Evolutionary conservation across 2,113 vertebrate genomes (phyloP), one percentile per base, ranked within the genome.

Genomic region (Narcine bancroftii): DNA sequence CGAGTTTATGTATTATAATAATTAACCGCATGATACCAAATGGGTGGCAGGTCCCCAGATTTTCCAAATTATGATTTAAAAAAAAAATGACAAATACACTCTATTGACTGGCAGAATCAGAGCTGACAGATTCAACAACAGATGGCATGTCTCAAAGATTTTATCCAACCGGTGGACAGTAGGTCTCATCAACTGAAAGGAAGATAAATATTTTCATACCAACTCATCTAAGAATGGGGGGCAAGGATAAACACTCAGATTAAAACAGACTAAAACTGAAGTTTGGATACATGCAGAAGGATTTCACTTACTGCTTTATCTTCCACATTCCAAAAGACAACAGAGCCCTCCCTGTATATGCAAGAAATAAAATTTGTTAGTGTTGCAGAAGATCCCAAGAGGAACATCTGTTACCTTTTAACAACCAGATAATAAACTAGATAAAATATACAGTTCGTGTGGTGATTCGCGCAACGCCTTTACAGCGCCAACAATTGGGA

Each of bases 261-360:
- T 69, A 91, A 71, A 26, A 42, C 19, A 63, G 21, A 65, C n/a
- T 91, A 65, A 89, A 69, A 42, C 21, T 45, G 45, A 29, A 87
- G 39, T 39, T 26, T 69, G 24, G 39, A 91, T 45, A 91, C 26
- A 69, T 65, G 39, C 65, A 91, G 21, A 69, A 45, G 45, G 65
- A 53, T 75, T 60, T 76, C 91, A 95, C 96, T 96, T 95, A 99
- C 99, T 92, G 95, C 98, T 96, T 97, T 98, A 85, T 98, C 97
- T 93, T 97, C 97, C 93, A 99, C 97, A 92, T 99, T 99, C 98
- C 98, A 99, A 96, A 99, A 99, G 93, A 99, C 96, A 93, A 98
- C 97, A 47, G 98, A 97, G 53, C 98, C 99, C 96, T 99, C 98
- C 95, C 99, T 99, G 94, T 92, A 92, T 92, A n/a, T 94, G 95